These are phyloP conservation scores for Cantharis flavilabris DNA, from an alignment of 2,888 invertebrate species.

Conservation along the genomic window DNA sequence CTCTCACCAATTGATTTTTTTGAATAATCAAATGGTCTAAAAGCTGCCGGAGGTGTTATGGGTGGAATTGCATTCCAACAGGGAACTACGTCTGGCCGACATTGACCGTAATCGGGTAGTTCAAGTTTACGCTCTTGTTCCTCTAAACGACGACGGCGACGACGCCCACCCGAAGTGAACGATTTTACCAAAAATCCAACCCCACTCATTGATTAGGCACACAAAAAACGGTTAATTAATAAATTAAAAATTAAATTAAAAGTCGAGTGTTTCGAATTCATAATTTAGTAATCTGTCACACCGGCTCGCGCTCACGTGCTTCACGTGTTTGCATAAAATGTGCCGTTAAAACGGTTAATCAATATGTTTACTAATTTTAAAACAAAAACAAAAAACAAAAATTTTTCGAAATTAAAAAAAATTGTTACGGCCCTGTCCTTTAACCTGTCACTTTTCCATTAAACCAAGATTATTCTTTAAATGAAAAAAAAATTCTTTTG, in stretches of 20 bases:
- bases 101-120: slow-evolving; percentile 38
- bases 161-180: slow-evolving; percentile 64
- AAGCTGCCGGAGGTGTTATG: slow-evolving; percentile 71
- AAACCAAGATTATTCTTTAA: neutral
- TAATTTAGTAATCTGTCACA: neutral
- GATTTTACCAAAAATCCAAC: slow-evolving; percentile 68
- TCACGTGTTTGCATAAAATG: neutral
- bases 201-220: slow-evolving; percentile 58
- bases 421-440: neutral
- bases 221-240: neutral
- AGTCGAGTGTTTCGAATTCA: neutral
- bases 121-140: slow-evolving; percentile 59
- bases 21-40: slow-evolving; percentile 44
- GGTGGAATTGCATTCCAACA: slow-evolving; percentile 65
- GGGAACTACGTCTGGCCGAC: slow-evolving; percentile 61
- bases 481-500: slow-evolving; percentile 4
- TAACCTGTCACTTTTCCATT: neutral
- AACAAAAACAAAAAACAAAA: neutral
- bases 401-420: neutral
- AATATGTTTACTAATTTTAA: neutral
- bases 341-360: neutral
- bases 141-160: slow-evolving; percentile 66
- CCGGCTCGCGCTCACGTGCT: neutral
- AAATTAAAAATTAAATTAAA: neutral
- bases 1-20: slow-evolving; percentile 11